Conservation (phyloP, 2,888 invertebrate genomes). For the Pimpla rufipes region DNA sequence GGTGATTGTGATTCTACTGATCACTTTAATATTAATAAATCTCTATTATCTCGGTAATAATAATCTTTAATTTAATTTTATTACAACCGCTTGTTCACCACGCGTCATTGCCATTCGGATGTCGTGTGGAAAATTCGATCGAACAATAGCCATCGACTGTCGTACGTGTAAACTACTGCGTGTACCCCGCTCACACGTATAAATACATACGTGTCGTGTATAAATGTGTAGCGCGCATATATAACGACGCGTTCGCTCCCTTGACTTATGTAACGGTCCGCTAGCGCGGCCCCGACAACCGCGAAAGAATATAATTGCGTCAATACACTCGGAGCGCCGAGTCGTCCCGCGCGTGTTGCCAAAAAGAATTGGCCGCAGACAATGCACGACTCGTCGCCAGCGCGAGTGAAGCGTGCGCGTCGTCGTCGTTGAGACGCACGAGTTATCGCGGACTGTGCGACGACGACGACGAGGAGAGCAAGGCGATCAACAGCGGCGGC, state of each 20-base stretch:
- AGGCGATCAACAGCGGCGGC: conserved; percentile 20
- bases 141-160: conserved; percentile 15
- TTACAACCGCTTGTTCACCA: no score
- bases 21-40: no score
- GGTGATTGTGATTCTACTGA: no score
- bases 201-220: no score
- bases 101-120: neutral
- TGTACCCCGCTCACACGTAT: neutral
- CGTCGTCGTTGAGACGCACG: conserved; percentile 31
- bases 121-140: conserved; percentile 17
- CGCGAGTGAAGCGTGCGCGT: neutral
- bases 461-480: conserved; percentile 9
- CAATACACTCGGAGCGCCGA: conserved; percentile 19
- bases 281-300: neutral
- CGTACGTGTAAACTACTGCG: neutral
- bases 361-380: conserved; percentile 46
- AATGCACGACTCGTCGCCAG: conserved; percentile 33
- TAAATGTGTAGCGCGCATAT: neutral
- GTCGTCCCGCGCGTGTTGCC: conserved; percentile 5
- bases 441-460: conserved; percentile 30
- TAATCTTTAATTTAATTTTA: no score
- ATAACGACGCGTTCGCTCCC: neutral
- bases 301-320: conserved; percentile 52
- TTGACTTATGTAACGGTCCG: conserved; percentile 33
- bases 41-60: no score